A percentile compares a stretch with the other conserved stretches of the same genome.
Conservation (phyloP, 2,888 invertebrate species). For the Microctonus brassicae region DNA sequence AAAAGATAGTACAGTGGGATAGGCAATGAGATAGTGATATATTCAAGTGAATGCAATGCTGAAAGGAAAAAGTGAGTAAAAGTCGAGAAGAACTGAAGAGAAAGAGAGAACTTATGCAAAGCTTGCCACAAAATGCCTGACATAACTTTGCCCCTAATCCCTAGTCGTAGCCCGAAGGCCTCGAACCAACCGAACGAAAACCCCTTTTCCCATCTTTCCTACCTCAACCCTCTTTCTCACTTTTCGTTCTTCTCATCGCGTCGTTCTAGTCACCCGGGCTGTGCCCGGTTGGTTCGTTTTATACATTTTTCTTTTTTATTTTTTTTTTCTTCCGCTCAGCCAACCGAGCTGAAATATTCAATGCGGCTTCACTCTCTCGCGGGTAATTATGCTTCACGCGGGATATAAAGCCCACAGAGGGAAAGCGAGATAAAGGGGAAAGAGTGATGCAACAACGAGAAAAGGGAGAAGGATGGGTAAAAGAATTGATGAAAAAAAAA, state of each 20-base stretch:
- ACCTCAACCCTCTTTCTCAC: slow-evolving; percentile 15
- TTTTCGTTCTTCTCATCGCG: slow-evolving; percentile 14
- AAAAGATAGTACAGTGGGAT: too few relatives aligned
- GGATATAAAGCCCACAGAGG: slow-evolving; percentile 44
- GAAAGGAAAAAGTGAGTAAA: slow-evolving; percentile 14
- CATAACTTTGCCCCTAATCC: slow-evolving; percentile 64
- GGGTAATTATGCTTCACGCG: slow-evolving; percentile 61
- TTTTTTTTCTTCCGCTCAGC: slow-evolving; percentile 45
- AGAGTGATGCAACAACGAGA: slow-evolving; percentile 13
- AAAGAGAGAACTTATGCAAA: slow-evolving; percentile 62
- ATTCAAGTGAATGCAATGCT: slow-evolving; percentile 30
- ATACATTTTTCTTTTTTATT: slow-evolving; percentile 37
- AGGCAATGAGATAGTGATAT: too few relatives aligned
- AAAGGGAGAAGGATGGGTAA: neutral
- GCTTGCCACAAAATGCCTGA: slow-evolving; percentile 62
- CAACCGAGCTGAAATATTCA: slow-evolving; percentile 60
- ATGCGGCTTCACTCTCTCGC: slow-evolving; percentile 52
- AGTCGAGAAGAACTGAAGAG: slow-evolving; percentile 35
- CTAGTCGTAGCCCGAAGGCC: slow-evolving; percentile 48
- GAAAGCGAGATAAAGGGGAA: slow-evolving; percentile 17
- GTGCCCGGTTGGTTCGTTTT: slow-evolving; percentile 43
- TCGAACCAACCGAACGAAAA: slow-evolving; percentile 50
- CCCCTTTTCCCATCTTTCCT: slow-evolving; percentile 36
- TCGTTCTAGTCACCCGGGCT: slow-evolving; percentile 25
- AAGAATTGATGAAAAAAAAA: slow-evolving; percentile 1